A percentile compares a stretch with the other conserved stretches of the same genome.
Conservation (phyloP, 2,888 invertebrate genomes). For the Drosophila helvetica region DNA sequence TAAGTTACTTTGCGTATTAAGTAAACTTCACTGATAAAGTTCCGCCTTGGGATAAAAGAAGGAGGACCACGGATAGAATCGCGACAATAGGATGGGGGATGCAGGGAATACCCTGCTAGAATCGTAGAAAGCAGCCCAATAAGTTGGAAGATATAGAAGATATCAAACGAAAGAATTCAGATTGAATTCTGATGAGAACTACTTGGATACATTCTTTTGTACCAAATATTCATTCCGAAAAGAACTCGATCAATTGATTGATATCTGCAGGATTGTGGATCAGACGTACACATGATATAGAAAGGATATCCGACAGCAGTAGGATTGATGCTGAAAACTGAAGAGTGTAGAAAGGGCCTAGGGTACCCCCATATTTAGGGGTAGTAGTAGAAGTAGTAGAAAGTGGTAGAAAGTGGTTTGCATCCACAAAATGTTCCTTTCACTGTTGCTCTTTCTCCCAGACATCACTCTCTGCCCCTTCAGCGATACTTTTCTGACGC, state of each 20-base stretch:
- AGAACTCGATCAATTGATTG: too few species aligned
- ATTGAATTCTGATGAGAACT: too few species aligned
- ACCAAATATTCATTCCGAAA: too few species aligned
- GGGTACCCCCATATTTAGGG: too few species aligned
- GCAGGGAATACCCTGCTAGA: not conserved
- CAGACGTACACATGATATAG: too few species aligned
- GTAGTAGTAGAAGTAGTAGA: too few species aligned
- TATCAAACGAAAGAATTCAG: too few species aligned
- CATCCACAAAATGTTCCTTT: not conserved
- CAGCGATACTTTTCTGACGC: not conserved
- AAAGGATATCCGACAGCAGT: too few species aligned
- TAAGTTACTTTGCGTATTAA: constrained; percentile 80
- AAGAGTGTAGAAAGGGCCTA: not conserved
- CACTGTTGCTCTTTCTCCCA: not conserved
- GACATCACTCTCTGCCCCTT: not conserved
- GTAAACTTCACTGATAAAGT: constrained; percentile 80
- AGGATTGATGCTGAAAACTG: too few species aligned
- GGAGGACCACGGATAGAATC: constrained; percentile 44
- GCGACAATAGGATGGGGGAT: constrained; percentile 9
- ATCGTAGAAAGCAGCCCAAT: not conserved
- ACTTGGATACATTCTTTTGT: too few species aligned
- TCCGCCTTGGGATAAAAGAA: constrained; percentile 27
- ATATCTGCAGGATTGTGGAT: too few species aligned
- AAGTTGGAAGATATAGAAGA: not conserved
- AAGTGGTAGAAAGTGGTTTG: not conserved